Evolutionary conservation across 2,888 invertebrate species (phyloP).

Genomic region (Argyra leucocephala): DNA sequence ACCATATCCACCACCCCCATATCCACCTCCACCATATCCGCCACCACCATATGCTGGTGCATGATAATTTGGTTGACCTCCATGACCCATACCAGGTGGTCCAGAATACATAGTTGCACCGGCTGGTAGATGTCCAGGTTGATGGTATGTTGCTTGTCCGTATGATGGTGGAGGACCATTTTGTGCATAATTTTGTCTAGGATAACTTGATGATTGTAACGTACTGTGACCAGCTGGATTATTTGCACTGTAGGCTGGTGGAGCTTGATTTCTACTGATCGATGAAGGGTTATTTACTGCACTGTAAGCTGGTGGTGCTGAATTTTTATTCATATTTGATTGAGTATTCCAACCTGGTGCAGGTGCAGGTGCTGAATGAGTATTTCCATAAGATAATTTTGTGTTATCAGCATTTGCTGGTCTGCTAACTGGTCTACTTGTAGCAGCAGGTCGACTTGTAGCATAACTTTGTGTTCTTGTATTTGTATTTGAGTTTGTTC

Average conservation of each 20-base stretch:
- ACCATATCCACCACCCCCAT: slow-evolving; percentile 1
- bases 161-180: slow-evolving; percentile 11
- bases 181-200: slow-evolving; percentile 24
- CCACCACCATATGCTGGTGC: slow-evolving; percentile 32
- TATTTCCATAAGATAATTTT: neutral
- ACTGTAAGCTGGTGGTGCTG: neutral
- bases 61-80: slow-evolving; percentile 24
- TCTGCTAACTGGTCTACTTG: neutral
- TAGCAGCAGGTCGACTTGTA: neutral
- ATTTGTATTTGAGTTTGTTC: neutral
- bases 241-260: slow-evolving; percentile 37
- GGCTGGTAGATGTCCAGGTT: slow-evolving; percentile 26
- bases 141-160: slow-evolving; percentile 23
- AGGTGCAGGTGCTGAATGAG: neutral
- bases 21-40: slow-evolving; percentile 15
- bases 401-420: neutral
- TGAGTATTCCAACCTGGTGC: neutral
- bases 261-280: slow-evolving; percentile 23
- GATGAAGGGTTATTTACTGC: neutral
- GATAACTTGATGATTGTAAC: slow-evolving; percentile 34
- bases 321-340: neutral
- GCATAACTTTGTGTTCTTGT: neutral
- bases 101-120: slow-evolving; percentile 27
- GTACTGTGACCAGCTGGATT: slow-evolving; percentile 33
- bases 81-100: slow-evolving; percentile 12